Base-by-base conservation (phyloP, 2,113 vertebrate genomes). In the Misgurnus anguillicaudatus region DNA sequence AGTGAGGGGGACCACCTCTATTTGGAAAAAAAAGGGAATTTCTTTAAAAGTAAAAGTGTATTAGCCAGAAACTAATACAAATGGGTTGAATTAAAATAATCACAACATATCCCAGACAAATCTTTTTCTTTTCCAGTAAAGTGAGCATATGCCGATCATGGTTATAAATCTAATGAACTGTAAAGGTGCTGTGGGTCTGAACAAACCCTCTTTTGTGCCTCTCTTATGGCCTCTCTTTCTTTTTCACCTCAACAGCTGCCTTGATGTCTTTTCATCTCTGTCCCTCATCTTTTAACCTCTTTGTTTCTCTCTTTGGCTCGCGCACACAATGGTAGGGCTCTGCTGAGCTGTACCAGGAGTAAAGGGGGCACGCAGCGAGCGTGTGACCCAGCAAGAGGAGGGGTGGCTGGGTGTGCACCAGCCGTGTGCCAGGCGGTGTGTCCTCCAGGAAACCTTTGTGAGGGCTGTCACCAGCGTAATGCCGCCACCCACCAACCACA, bases 301-400 rank as follows among this genome's bases (percentile, higher is more conserved):
- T 57, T 57, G 53, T 57, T 55, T 55, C 51, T 55, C 51, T 55
- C 51, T 55, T 17, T 16, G 14, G 53, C 53, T 57, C 17, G 7
- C 9, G 53, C 6, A 17, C 53, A 57, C 53, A 57, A 57, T 57
- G n/a, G 53, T 7, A n/a, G 17, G 53, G 53, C 17, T 55, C 17
- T 17, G 53, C 17, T 57, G 6, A 19, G 53, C 68, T 60, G 86
- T 89, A 79, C 87, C 89, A 89, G 89, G 86, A 86, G 83, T 84
- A 31, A 78, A 74, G 69, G 65, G 75, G 80, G n/a, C 45, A 68
- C 66, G 4, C 76, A 31, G 75, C 36, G 57, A 86, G 77, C 63
- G 81, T 84, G 81, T 88, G 90, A 91, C 86, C 47, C 64, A 87
- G 86, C 81, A 61, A 66, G 81, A 86, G 87, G 83, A 61, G 57